Conservation (phyloP, 1,140 invertebrate species). For the Megalonaias nervosa region DNA sequence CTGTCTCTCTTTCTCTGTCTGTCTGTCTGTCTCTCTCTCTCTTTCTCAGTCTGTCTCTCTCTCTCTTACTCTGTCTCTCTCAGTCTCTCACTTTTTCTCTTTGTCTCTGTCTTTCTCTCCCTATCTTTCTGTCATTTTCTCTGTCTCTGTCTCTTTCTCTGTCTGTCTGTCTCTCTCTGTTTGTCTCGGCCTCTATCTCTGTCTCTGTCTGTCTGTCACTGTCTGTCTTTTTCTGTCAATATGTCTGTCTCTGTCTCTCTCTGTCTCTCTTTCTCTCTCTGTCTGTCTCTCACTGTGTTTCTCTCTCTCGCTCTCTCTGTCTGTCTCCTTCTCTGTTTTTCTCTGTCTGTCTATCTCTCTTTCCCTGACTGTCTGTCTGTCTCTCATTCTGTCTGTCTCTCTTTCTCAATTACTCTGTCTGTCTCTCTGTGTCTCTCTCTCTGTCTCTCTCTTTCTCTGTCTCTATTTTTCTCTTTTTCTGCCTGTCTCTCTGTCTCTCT, state of each 20-base stretch:
- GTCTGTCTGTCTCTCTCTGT: constrained; percentile 12
- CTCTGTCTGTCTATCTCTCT: no score
- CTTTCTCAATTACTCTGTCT: constrained; percentile 13
- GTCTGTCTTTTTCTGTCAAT: constrained; percentile 16
- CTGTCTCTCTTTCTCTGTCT: no score
- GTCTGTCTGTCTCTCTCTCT: no score
- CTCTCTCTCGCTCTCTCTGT: no score
- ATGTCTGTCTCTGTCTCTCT: neutral
- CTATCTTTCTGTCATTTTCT: constrained; percentile 3
- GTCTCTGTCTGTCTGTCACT: constrained; percentile 14
- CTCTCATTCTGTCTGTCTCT: neutral
- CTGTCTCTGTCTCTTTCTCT: constrained; percentile 12
- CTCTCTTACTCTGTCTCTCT: constrained; percentile 13
- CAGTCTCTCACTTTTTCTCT: constrained; percentile 20
- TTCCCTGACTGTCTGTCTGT: no score
- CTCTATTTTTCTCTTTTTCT: no score
- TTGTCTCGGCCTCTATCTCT: constrained; percentile 5
- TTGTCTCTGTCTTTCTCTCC: constrained; percentile 8
- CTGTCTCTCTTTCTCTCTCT: no score
- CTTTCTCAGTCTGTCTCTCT: no score
- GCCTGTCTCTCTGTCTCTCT: constrained; percentile 17
- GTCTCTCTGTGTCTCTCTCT: constrained; percentile 21
- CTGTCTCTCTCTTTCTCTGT: constrained; percentile 22
- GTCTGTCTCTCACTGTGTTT: no score
- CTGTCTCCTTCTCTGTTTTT: no score